A percentile compares a stretch with the other conserved stretches of the same genome.
Conservation (phyloP, 2,888 invertebrate species). For the Cyrtodaria siliqua region DNA sequence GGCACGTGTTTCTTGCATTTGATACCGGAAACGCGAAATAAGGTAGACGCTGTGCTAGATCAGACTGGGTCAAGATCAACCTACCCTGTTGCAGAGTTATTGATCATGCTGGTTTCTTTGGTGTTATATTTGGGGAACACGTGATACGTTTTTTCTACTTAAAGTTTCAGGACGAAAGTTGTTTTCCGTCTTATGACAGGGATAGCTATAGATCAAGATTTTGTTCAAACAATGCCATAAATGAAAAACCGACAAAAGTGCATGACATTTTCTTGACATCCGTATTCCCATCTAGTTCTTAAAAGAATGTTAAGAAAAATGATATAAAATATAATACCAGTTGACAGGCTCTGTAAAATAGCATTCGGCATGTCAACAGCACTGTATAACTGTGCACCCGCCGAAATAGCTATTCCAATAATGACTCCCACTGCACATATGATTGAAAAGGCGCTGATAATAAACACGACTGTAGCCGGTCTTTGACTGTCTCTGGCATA, state of each 20-base stretch:
- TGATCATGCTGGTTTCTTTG: slow-evolving; percentile 78
- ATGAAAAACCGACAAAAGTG: no score
- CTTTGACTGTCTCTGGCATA: slow-evolving; percentile 76
- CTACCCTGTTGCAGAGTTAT: slow-evolving; percentile 78
- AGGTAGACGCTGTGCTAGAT: slow-evolving; percentile 74
- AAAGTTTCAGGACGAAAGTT: slow-evolving; percentile 66
- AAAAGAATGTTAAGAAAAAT: slow-evolving; percentile 80
- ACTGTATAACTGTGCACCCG: slow-evolving; percentile 74
- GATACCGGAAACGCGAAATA: slow-evolving; percentile 78
- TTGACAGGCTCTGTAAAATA: slow-evolving; percentile 79
- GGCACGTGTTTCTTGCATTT: slow-evolving; percentile 79
- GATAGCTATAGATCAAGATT: slow-evolving; percentile 60
- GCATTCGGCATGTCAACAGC: slow-evolving; percentile 80
- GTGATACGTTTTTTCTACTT: no score
- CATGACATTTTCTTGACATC: slow-evolving; percentile 80
- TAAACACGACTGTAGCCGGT: slow-evolving; percentile 76
- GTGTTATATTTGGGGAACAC: no score
- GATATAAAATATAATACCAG: slow-evolving; percentile 81
- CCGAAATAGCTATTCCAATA: no score
- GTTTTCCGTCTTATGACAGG: slow-evolving; percentile 34
- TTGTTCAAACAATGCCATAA: no score
- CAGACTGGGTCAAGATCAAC: slow-evolving; percentile 76
- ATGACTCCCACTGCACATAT: no score
- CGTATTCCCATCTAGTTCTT: slow-evolving; percentile 78
- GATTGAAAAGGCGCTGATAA: no score